phyloP scores from a whole-genome alignment of 2,113 vertebrate genomes.

The Indicator maculatus region DNA sequence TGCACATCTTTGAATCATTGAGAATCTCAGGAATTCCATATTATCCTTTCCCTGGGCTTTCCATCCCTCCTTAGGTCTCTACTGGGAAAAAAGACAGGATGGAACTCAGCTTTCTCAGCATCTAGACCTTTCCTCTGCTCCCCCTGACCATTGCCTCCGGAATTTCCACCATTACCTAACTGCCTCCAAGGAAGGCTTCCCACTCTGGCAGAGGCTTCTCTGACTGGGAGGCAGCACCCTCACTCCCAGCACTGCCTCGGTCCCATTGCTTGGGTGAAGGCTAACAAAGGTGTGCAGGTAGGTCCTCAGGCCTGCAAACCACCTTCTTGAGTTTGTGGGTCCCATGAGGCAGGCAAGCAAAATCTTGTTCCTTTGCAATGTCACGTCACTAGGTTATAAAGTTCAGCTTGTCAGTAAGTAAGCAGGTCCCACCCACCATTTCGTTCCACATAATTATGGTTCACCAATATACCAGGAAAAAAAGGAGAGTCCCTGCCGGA shows the following conservation, averaged over 20 bases:
- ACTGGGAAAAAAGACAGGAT: not conserved
- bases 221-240: not conserved
- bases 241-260: not conserved
- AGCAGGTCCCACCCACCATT: slow-evolving; percentile 42
- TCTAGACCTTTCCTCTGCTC: not conserved
- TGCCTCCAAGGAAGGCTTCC: not conserved
- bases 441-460: slow-evolving; percentile 63
- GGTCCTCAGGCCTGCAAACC: not conserved
- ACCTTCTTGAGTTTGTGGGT: not conserved
- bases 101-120: not conserved
- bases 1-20: not conserved
- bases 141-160: not conserved
- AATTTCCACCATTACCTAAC: not conserved
- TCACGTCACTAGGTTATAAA: not conserved
- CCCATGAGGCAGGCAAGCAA: not conserved
- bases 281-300: rapidly evolving
- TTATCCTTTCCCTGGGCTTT: not conserved
- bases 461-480: slow-evolving; percentile 30
- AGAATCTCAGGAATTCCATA: not conserved
- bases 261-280: not conserved
- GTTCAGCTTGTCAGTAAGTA: slow-evolving; percentile 40
- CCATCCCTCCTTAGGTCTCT: not conserved
- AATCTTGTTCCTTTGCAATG: not conserved
- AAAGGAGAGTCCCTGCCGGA: slow-evolving; percentile 43
- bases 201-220: not conserved